These are phyloP conservation scores for Grallaria varia DNA, from an alignment of 2,113 vertebrate species.

Conservation along the genomic window DNA sequence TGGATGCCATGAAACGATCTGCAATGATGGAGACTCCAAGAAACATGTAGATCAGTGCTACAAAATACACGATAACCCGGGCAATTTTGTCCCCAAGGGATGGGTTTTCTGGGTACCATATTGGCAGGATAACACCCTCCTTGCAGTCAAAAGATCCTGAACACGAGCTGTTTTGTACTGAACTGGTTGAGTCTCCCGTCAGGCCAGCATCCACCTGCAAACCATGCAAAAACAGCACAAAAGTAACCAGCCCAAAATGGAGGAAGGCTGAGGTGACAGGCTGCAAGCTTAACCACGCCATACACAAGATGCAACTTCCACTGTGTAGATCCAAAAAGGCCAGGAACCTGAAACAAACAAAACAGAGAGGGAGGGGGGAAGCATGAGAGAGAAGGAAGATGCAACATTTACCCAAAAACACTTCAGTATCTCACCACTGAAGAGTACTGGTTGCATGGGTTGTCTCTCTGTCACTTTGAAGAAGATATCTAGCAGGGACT, in stretches of 20 bases:
- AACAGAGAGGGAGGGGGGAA: slow-evolving; percentile 71
- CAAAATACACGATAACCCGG: slow-evolving; percentile 97
- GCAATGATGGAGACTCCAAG: slow-evolving; percentile 98
- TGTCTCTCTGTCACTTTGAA: slow-evolving; percentile 66
- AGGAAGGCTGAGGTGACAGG: slow-evolving; percentile 89
- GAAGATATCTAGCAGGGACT: slow-evolving; percentile 33
- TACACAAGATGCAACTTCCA: slow-evolving; percentile 82
- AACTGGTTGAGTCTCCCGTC: slow-evolving; percentile 76
- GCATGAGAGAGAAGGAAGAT: slow-evolving; percentile 58
- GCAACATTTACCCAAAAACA: slow-evolving; percentile 35
- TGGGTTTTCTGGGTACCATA: slow-evolving; percentile 98
- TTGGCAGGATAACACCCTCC: slow-evolving; percentile 93
- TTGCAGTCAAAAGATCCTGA: slow-evolving; percentile 85
- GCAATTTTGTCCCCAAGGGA: slow-evolving; percentile 98
- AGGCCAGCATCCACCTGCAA: slow-evolving; percentile 85
- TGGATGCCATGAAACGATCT: slow-evolving; percentile 98
- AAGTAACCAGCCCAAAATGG: slow-evolving; percentile 91
- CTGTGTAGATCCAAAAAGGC: slow-evolving; percentile 67
- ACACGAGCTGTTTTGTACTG: slow-evolving; percentile 86
- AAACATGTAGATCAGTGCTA: slow-evolving; percentile 99
- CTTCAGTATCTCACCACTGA: slow-evolving; percentile 30
- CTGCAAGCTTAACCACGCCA: slow-evolving; percentile 94
- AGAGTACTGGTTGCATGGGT: slow-evolving; percentile 19
- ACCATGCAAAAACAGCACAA: slow-evolving; percentile 84
- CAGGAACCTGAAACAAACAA: slow-evolving; percentile 71